Conservation (phyloP, 2,113 vertebrate species). For the Cettia cetti region DNA sequence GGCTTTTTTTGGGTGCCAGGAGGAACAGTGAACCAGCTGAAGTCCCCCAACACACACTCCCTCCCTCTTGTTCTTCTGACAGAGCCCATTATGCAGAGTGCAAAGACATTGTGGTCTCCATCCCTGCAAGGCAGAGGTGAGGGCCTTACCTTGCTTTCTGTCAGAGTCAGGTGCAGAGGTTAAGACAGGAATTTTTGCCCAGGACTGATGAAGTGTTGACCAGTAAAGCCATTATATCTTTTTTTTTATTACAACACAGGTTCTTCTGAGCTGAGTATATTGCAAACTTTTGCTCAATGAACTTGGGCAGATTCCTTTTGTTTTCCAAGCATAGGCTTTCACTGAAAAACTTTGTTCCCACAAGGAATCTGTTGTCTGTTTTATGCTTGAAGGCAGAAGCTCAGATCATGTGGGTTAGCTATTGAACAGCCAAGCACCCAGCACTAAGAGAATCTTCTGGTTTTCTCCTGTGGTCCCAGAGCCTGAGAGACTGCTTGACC, state of each 20-base stretch:
- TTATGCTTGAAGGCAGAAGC: background rate
- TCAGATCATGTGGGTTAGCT: background rate
- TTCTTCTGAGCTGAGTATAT: background rate
- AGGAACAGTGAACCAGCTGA: background rate
- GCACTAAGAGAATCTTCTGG: background rate
- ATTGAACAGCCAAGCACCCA: background rate
- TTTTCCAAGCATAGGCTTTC: slow-evolving; percentile 34
- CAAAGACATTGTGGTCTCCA: background rate
- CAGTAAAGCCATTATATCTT: background rate
- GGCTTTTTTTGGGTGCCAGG: background rate
- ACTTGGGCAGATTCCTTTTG: background rate
- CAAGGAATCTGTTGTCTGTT: slow-evolving; percentile 38
- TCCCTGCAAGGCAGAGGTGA: background rate
- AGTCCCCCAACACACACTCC: background rate
- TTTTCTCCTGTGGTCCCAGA: background rate
- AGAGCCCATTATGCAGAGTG: background rate
- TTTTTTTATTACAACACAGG: background rate
- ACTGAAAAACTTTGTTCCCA: slow-evolving; percentile 34
- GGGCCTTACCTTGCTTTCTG: background rate
- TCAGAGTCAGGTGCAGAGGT: background rate
- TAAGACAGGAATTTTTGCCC: background rate
- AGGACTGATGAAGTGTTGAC: background rate
- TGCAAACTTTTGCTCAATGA: background rate
- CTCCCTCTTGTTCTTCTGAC: background rate
- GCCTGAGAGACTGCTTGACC: background rate